Percentiles rank a stretch among this genome's conserved stretches.
Evolutionary conservation across 2,888 invertebrate genomes (phyloP).

Genomic region (Sturmia bella): DNA sequence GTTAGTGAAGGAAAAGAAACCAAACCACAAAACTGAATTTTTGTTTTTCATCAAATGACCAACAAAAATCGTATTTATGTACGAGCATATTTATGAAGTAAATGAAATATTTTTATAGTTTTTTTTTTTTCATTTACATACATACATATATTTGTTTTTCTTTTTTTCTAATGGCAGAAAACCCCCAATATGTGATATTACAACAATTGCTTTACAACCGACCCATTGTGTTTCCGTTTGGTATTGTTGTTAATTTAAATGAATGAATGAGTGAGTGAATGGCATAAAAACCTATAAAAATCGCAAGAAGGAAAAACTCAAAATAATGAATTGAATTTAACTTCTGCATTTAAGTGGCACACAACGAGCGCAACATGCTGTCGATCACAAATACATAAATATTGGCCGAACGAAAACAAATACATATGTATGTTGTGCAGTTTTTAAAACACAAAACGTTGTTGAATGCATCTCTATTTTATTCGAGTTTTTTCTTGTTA

Average conservation of each 20-base stretch:
- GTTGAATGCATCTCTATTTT: no score
- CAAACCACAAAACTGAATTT: no score
- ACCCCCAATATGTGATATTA: constrained; percentile 37
- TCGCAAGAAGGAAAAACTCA: not conserved
- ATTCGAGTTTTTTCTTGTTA: not conserved
- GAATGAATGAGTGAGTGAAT: constrained; percentile 30
- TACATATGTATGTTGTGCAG: constrained; percentile 48
- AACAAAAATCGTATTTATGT: no score
- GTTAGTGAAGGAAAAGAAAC: no score
- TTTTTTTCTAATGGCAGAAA: not conserved
- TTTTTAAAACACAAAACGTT: not conserved
- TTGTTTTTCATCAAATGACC: no score
- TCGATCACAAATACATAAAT: constrained; percentile 54
- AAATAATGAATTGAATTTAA: constrained; percentile 47
- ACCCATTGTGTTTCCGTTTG: constrained; percentile 61
- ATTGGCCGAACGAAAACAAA: constrained; percentile 48
- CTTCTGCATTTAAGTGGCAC: constrained; percentile 45
- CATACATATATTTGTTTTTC: no score
- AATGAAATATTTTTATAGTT: not conserved
- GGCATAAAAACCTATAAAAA: constrained; percentile 66
- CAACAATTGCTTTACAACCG: constrained; percentile 45
- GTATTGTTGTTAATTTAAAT: constrained; percentile 40
- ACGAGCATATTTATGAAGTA: constrained; percentile 4
- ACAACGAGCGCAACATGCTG: constrained; percentile 47
- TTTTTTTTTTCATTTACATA: no score